Evolutionary conservation across 37 sponge, comb jelly and placozoan species (phyloP), one percentile per base, ranked within the genome.

Genomic region (Axinella damicornis): DNA sequence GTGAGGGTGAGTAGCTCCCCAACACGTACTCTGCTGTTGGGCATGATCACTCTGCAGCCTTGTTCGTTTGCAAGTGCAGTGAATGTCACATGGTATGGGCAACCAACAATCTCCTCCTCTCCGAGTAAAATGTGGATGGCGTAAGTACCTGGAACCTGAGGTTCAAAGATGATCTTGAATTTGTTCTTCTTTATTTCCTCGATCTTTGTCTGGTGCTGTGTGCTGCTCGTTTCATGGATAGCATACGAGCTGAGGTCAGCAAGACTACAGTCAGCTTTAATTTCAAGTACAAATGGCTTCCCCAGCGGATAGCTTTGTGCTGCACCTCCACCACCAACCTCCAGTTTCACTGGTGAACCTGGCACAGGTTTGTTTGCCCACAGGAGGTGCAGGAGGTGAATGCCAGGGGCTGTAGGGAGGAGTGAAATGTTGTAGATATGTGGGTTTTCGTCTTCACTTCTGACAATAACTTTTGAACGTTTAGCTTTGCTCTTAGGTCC

Each of bases 61-160:
- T 66, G 40, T 53, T 85, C 85, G 27, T 55, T 64, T 19, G 84
- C 80, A 24, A 90, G 69, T 15, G 28, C 40, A 22, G 59, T 28
- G 19, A 92, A 82, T 54, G 77, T 78, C 18, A 95, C 57, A 46
- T 92, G 85, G 55, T 89, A 92, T 9, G 96, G 96, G 59, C 91
- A 86, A 2, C 88, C 87, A 15, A 20, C 20, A 22, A 92, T 73
- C 41, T 95, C 87, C 53, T 89, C 73, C 5, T 75, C 76, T 31
- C 71, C 66, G 18, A 39, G 24, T 9, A 40, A 59, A 30, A 92
- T 63, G n/a, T 88, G 89, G 31, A 92, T 63, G 35, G 37, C 60
- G 66, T 92, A 88, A 27, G 69, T 81, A 13, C 78, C 86, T 2
- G 86, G 36, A 15, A 37, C 62, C 13, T 36, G 38, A 11, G 93